These are phyloP conservation scores for Eupleurogrammus muticus DNA, from an alignment of 2,797 vertebrate genomes.

Conservation along the genomic window DNA sequence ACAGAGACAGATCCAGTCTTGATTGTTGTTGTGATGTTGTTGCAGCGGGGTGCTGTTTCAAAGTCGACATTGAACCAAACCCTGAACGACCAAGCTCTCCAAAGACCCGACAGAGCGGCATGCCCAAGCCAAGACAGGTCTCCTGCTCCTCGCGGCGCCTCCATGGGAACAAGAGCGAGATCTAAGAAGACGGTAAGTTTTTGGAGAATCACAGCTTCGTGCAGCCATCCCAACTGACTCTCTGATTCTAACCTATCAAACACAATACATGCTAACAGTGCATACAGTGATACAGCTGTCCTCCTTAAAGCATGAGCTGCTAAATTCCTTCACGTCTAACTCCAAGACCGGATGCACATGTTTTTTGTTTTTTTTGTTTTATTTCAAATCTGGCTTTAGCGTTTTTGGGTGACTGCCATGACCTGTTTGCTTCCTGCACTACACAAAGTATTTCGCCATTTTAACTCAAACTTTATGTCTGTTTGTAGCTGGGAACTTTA, in stretches of 20 bases:
- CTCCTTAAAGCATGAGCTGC: conserved; percentile 22
- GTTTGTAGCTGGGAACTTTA: conserved; percentile 23
- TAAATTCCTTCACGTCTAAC: conserved; percentile 20
- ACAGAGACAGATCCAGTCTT: conserved; percentile 51
- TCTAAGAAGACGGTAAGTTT: conserved; percentile 78
- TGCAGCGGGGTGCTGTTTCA: conserved; percentile 72
- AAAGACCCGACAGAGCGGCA: conserved; percentile 60
- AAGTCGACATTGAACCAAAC: conserved; percentile 62
- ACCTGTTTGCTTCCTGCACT: conserved; percentile 52
- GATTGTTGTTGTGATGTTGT: conserved; percentile 79
- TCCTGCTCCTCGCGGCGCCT: conserved; percentile 47
- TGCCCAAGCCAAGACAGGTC: conserved; percentile 59
- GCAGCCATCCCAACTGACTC: conserved; percentile 2
- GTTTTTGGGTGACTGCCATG: conserved; percentile 46
- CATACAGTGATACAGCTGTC: neutral
- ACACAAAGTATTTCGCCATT: conserved; percentile 35
- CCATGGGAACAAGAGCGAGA: conserved; percentile 58
- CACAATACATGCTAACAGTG: neutral
- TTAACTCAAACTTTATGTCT: conserved; percentile 29
- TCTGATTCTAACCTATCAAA: neutral
- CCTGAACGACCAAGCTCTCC: conserved; percentile 41
- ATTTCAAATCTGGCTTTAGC: conserved; percentile 34
- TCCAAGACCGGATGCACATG: conserved; percentile 21
- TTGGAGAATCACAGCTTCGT: conserved; percentile 1
- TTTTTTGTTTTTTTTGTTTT: conserved; percentile 29